Evolutionary conservation across 2,113 vertebrate species (phyloP), one percentile per base, ranked within the genome.

Genomic region (Peromyscus californicus): DNA sequence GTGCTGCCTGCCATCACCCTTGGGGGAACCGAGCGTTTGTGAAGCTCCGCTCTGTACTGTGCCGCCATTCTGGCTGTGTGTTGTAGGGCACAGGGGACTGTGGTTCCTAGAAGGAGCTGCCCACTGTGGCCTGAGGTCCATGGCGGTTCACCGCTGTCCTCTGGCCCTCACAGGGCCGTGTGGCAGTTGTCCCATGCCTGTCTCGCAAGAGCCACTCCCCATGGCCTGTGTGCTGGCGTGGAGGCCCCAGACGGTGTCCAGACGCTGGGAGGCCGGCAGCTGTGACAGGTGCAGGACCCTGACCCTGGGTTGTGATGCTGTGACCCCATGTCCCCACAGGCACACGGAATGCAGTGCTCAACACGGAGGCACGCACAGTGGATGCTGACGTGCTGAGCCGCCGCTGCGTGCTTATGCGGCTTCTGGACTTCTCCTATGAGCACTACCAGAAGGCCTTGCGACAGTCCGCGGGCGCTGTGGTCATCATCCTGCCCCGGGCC

Each of bases 361-460:
- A 99, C 98, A 99, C 99, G 0, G 99, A 99, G 97, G 99, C 99
- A 0, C 99, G 99, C 95, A 99, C 99, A 0, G 98, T 99, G 9
- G 99, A 99, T 54, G 99, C 99, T 0, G 99, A 99, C 0, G 99
- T 99, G 92, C 98, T 99, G 98, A 99, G 99, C 98, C 99, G 99
- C 54, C 99, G 99, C 98, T 99, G 99, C 0, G 99, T 99, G 84
- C 99, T 99, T 96, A 99, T 99, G 99, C 98, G 99, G 13, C 98
- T 99, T 92, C 98, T 98, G 57, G 99, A 99, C 88, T 99, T 99
- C 98, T 99, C 99, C 39, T 99, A 99, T 0, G 99, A 99, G 95
- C 99, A 99, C 97, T 99, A 99, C 97, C 99, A 99, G 98, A 99
- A 99, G 96, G 99, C 99, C 2, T 98, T 99, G 63, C 99, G 99